Evolutionary conservation across 2,113 vertebrate genomes (phyloP).

Genomic region (Platysteira castanea): DNA sequence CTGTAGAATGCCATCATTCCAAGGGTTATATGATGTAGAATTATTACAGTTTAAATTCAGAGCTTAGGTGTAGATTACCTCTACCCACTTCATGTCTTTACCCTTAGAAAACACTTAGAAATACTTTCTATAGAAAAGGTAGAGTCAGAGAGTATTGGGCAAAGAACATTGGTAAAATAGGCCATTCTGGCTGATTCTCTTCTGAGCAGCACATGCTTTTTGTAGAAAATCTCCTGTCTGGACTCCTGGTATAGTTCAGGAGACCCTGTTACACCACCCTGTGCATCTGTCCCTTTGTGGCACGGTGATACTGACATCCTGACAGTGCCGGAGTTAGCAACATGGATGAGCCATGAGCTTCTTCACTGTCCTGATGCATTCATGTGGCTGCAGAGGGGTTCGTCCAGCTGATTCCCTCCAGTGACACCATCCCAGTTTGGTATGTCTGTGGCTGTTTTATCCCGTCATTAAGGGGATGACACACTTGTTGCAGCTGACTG

Average conservation of each 20-base stretch:
- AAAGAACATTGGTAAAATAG: neutral
- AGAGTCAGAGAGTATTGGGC: neutral
- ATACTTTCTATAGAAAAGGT: neutral
- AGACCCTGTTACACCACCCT: neutral
- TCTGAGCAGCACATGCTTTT: neutral
- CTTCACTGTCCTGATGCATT: neutral
- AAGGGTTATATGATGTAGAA: neutral
- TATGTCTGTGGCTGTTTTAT: neutral
- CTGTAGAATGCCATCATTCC: neutral
- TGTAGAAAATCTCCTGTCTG: neutral
- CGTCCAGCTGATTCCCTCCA: neutral
- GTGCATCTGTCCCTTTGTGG: neutral
- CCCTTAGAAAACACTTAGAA: neutral
- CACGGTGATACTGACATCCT: neutral
- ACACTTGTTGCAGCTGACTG: neutral
- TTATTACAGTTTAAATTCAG: neutral
- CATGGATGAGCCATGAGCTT: rapidly evolving
- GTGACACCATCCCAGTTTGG: neutral
- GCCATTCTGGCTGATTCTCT: neutral
- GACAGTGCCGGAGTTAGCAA: neutral
- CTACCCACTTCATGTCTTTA: neutral
- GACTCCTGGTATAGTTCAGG: neutral
- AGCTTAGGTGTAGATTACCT: neutral
- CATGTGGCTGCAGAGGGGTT: neutral
- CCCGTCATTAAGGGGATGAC: neutral